Evolutionary conservation across 2,888 invertebrate species (phyloP).

Genomic region (Cheilosia variabilis): DNA sequence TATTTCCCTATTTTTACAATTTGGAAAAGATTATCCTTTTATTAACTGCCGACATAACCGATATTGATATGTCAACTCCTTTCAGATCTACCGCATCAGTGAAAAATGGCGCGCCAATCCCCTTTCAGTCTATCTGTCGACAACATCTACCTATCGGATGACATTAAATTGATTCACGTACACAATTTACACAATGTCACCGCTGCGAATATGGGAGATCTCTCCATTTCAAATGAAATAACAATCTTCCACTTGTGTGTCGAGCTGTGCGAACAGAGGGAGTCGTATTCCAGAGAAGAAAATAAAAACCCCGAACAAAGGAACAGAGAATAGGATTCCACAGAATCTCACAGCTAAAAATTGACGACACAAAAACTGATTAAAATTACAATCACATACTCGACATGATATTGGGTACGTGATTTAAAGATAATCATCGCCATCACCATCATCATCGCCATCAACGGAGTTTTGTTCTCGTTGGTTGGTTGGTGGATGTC

Average conservation of each 20-base stretch:
- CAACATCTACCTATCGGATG: slow-evolving; percentile 22
- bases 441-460: slow-evolving; percentile 54
- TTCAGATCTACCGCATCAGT: not conserved
- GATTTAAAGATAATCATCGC: slow-evolving; percentile 74
- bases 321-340: not conserved
- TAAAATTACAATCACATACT: slow-evolving; percentile 75
- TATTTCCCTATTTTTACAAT: no score
- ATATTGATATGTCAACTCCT: not conserved
- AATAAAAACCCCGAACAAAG: not conserved
- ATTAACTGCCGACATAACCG: no score
- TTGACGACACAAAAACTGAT: slow-evolving; percentile 72
- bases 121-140: not conserved
- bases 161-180: slow-evolving; percentile 69
- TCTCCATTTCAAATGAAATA: slow-evolving; percentile 70
- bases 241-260: slow-evolving; percentile 52
- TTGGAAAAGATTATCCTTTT: no score
- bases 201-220: slow-evolving; percentile 60
- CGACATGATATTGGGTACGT: slow-evolving; percentile 75
- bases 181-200: slow-evolving; percentile 68
- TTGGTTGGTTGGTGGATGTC: slow-evolving; percentile 11
- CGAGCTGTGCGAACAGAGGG: not conserved
- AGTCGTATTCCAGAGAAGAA: not conserved
- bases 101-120: not conserved
- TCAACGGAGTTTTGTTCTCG: slow-evolving; percentile 26
- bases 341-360: slow-evolving; percentile 47